phyloP scores from a whole-genome alignment of 1,140 invertebrate genomes.

The Trichogramma pretiosum region DNA sequence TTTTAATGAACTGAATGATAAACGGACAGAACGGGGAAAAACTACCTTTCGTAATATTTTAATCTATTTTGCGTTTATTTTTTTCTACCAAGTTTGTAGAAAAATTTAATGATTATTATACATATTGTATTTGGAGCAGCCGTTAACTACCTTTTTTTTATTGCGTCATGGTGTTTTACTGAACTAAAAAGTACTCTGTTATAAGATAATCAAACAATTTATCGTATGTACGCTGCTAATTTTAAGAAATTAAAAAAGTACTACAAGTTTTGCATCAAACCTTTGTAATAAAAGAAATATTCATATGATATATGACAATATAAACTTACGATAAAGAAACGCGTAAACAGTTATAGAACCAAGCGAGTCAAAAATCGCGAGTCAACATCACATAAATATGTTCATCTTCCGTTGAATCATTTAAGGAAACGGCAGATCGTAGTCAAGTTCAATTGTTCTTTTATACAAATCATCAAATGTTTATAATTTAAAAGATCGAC shows the following conservation, averaged over 20 bases:
- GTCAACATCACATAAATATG: conserved; percentile 20
- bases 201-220: no score
- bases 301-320: conserved; percentile 20
- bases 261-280: conserved; percentile 18
- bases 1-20: no score
- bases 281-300: conserved; percentile 16
- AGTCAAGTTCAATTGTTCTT: conserved; percentile 31
- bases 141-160: conserved; percentile 2
- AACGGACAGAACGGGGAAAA: no score
- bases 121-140: conserved; percentile 3
- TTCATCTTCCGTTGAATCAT: conserved; percentile 28
- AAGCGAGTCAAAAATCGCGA: conserved; percentile 15
- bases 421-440: conserved; percentile 23
- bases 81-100: conserved; percentile 8
- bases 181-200: no score
- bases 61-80: no score
- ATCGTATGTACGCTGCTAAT: no score
- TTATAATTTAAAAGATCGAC: conserved; percentile 32
- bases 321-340: conserved; percentile 14
- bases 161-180: conserved; percentile 5
- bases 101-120: no score
- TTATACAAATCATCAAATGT: conserved; percentile 28
- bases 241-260: conserved; percentile 9
- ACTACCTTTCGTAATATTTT: no score
- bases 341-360: no score